These are phyloP conservation scores for Onychostruthus taczanowskii DNA, from an alignment of 2,113 vertebrate species.

Conservation along the genomic window DNA sequence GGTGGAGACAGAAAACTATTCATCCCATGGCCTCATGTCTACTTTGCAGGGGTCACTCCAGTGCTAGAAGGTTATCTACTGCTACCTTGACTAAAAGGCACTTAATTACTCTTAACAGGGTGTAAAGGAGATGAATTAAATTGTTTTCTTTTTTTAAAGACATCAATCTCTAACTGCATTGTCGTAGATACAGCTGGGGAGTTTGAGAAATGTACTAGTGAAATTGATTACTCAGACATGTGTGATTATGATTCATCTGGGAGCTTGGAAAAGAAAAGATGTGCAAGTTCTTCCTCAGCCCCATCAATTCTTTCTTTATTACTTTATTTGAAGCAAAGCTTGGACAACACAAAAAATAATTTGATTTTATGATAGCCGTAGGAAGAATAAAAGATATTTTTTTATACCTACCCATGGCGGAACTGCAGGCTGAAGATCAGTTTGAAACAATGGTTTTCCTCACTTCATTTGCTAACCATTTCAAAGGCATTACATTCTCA, in stretches of 20 bases:
- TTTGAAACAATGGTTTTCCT: slow-evolving; percentile 45
- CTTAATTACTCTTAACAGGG: neutral
- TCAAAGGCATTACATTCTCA: neutral
- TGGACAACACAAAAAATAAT: slow-evolving; percentile 41
- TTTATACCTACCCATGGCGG: slow-evolving; percentile 14
- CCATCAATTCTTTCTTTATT: slow-evolving; percentile 48
- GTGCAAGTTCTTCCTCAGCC: neutral
- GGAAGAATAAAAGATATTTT: slow-evolving; percentile 23
- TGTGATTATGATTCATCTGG: slow-evolving; percentile 61
- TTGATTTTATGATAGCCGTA: slow-evolving; percentile 33
- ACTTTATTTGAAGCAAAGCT: slow-evolving; percentile 46
- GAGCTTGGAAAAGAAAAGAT: slow-evolving; percentile 50
- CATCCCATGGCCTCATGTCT: neutral
- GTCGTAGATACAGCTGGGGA: slow-evolving; percentile 54
- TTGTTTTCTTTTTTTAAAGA: slow-evolving; percentile 19
- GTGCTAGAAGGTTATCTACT: neutral
- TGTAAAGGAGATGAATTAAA: neutral
- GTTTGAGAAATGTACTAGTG: slow-evolving; percentile 43
- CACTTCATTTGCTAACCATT: slow-evolving; percentile 47
- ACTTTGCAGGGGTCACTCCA: neutral
- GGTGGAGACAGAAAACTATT: neutral
- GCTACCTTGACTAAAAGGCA: neutral
- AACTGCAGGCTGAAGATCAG: slow-evolving; percentile 16
- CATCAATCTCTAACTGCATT: slow-evolving; percentile 34
- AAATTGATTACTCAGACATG: slow-evolving; percentile 70